Evolutionary conservation across 2,888 invertebrate species (phyloP).

Genomic region (Oasisia sp.): DNA sequence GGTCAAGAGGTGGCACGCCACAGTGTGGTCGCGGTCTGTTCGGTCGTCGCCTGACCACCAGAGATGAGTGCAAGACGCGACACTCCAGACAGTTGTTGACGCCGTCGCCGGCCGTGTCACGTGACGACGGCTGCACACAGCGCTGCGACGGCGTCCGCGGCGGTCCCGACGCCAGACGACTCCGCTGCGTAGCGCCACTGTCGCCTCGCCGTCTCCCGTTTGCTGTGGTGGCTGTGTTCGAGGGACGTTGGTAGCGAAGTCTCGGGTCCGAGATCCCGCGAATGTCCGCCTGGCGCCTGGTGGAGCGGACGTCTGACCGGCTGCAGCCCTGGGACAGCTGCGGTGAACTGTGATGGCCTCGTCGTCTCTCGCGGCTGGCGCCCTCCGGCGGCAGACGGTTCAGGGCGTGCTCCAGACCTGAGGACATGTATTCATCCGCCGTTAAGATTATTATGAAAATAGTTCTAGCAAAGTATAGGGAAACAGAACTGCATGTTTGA

Average conservation of each 20-base stretch:
- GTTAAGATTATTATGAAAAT: background rate
- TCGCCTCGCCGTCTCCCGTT: background rate
- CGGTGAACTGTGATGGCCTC: background rate
- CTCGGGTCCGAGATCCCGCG: background rate
- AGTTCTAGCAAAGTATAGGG: background rate
- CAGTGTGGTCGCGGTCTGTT: background rate
- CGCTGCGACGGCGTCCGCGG: background rate
- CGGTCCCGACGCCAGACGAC: background rate
- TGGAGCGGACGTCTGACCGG: background rate
- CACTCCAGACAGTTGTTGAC: background rate
- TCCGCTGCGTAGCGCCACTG: background rate
- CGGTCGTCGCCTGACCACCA: background rate
- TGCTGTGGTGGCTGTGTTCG: background rate
- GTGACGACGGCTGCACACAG: background rate
- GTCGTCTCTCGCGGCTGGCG: background rate
- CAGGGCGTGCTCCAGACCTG: background rate
- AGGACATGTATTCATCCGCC: background rate
- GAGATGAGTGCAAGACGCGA: background rate
- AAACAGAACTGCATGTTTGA: background rate
- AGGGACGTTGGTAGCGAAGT: background rate
- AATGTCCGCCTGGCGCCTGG: background rate
- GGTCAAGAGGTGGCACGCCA: background rate
- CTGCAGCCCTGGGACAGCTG: background rate
- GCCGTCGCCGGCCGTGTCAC: background rate
- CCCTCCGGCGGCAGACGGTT: background rate